phyloP scores from a whole-genome alignment of 2,888 invertebrate genomes.

The Macropis europaea region DNA sequence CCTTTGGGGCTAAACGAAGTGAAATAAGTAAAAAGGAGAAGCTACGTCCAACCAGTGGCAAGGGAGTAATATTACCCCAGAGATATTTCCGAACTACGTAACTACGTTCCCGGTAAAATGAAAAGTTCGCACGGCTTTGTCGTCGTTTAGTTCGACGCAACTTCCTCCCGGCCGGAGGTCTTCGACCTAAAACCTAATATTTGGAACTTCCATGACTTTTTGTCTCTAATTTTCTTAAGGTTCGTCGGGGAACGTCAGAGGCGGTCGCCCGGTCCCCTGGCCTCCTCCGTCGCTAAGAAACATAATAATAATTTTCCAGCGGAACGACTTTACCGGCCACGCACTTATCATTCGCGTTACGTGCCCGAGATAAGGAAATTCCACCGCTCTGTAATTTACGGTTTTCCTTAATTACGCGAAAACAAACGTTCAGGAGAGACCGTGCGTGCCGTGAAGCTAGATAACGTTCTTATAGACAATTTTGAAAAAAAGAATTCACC shows the following conservation, averaged over 20 bases:
- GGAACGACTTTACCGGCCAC: conserved; percentile 2
- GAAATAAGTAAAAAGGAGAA: conserved; percentile 5
- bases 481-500: not conserved
- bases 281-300: too few species aligned
- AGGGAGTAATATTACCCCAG: conserved; percentile 43
- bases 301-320: conserved; percentile 1
- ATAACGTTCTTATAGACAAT: not conserved
- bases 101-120: conserved; percentile 41
- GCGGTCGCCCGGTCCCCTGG: too few species aligned
- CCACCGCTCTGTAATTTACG: conserved; percentile 24
- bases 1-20: not conserved
- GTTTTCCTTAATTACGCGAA: conserved; percentile 34
- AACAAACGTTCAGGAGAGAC: conserved; percentile 2
- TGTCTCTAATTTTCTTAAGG: not conserved
- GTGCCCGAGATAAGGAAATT: conserved; percentile 32
- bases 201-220: not conserved
- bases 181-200: not conserved
- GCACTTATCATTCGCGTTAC: conserved; percentile 31
- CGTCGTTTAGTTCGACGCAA: conserved; percentile 30
- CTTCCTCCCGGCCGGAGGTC: not conserved
- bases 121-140: conserved; percentile 40
- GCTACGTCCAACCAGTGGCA: conserved; percentile 9
- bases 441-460: not conserved
- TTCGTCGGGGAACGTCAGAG: too few species aligned
- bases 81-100: conserved; percentile 48